Evolutionary conservation across 2,797 vertebrate species (phyloP).

Genomic region (Falco cherrug): DNA sequence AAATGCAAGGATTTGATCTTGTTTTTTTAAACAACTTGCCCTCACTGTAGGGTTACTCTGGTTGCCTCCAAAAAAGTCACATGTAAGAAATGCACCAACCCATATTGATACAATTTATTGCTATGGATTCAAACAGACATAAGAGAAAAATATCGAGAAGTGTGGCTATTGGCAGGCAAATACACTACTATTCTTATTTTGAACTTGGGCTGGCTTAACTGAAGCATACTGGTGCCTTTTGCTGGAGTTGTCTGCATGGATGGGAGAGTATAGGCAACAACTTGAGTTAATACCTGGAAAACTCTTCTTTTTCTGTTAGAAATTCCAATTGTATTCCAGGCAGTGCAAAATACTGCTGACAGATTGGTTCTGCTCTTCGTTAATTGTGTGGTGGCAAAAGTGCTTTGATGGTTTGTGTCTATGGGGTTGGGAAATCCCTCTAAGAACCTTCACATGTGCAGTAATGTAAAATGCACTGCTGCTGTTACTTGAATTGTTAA

Average conservation of each 20-base stretch:
- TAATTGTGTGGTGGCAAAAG: neutral
- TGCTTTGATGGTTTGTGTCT: neutral
- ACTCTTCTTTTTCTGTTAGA: neutral
- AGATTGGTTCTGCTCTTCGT: conserved; percentile 3
- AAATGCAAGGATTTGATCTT: neutral
- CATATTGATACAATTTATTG: neutral
- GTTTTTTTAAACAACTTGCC: neutral
- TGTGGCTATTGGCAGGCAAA: neutral
- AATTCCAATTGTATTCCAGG: neutral
- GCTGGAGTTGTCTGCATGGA: neutral
- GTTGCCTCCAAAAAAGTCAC: neutral
- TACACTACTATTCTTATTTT: neutral
- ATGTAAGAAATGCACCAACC: neutral
- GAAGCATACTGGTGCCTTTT: neutral
- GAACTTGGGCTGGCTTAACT: neutral
- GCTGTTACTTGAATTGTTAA: neutral
- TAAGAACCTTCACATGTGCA: neutral
- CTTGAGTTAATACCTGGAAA: neutral
- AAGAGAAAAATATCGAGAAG: neutral
- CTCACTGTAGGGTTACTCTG: neutral
- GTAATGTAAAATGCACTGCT: neutral
- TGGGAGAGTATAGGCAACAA: neutral
- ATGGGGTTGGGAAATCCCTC: neutral
- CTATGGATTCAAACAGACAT: neutral
- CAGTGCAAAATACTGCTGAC: neutral